Percentiles rank a stretch among this genome's conserved stretches.
phyloP scores from a whole-genome alignment of 2,797 vertebrate species.

The Lithobates pipiens region DNA sequence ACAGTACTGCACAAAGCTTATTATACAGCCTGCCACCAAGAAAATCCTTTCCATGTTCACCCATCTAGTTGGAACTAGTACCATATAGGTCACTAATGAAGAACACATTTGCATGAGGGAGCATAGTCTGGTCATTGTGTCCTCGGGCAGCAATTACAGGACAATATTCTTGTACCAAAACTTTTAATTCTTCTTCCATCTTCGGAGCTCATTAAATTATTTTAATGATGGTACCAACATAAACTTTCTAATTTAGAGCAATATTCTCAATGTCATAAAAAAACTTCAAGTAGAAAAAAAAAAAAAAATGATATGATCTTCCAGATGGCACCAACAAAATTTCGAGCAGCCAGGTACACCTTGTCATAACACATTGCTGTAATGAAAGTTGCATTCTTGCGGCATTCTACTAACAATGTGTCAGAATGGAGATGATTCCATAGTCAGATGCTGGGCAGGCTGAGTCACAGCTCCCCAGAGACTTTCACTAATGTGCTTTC shows the following conservation, averaged over 20 bases:
- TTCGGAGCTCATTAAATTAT: neutral
- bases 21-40: neutral
- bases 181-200: neutral
- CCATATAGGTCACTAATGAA: neutral
- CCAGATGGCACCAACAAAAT: slow-evolving; percentile 29
- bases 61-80: neutral
- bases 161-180: neutral
- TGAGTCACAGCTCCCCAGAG: slow-evolving; percentile 46
- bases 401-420: slow-evolving; percentile 49
- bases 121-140: neutral
- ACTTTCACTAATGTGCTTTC: slow-evolving; percentile 49
- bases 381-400: slow-evolving; percentile 37
- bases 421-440: slow-evolving; percentile 30
- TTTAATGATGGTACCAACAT: neutral
- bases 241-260: neutral
- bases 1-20: neutral
- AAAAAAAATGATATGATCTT: slow-evolving; percentile 14
- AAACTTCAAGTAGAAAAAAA: neutral
- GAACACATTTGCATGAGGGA: neutral
- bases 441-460: slow-evolving; percentile 29
- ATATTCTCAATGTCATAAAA: slow-evolving; percentile 21
- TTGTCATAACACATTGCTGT: slow-evolving; percentile 40
- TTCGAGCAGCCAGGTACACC: slow-evolving; percentile 35
- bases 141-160: neutral
- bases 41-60: neutral